Evolutionary conservation across 2,888 invertebrate species (phyloP).

Genomic region (Gryllus longicercus): DNA sequence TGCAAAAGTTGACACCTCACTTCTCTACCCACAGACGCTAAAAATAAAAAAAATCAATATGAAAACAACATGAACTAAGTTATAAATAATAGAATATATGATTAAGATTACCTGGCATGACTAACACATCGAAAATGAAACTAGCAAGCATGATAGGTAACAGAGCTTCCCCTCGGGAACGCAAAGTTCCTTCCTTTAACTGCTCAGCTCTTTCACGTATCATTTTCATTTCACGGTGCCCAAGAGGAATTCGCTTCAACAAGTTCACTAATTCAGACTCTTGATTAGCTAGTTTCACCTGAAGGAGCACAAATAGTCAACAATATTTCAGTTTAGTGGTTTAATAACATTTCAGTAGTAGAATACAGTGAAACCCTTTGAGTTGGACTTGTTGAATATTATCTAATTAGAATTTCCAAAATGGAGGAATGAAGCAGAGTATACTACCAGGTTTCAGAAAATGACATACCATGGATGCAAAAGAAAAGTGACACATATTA

Average conservation of each 20-base stretch:
- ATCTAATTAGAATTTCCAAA: background rate
- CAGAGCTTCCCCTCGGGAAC: conserved; percentile 87
- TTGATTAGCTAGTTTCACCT: conserved; percentile 88
- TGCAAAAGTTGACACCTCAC: conserved; percentile 31
- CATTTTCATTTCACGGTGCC: conserved; percentile 76
- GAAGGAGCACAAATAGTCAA: conserved; percentile 23
- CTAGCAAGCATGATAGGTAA: conserved; percentile 90
- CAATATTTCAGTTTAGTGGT: no score
- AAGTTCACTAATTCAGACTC: conserved; percentile 87
- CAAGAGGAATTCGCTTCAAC: conserved; percentile 84
- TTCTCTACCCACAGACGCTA: conserved; percentile 30
- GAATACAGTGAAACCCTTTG: no score
- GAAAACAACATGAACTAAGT: background rate
- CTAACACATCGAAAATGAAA: conserved; percentile 92
- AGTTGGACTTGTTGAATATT: no score
- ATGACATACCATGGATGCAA: no score
- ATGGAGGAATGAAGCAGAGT: background rate
- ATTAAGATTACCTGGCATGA: conserved; percentile 42
- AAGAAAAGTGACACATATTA: no score
- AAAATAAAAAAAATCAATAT: background rate
- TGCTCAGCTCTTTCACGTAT: conserved; percentile 85
- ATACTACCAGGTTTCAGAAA: no score
- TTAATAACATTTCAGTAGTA: no score
- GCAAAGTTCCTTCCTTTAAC: conserved; percentile 77
- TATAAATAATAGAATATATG: background rate